Base-by-base conservation (phyloP, 53 echinoderm and acorn worm species). In the Crossaster papposus region DNA sequence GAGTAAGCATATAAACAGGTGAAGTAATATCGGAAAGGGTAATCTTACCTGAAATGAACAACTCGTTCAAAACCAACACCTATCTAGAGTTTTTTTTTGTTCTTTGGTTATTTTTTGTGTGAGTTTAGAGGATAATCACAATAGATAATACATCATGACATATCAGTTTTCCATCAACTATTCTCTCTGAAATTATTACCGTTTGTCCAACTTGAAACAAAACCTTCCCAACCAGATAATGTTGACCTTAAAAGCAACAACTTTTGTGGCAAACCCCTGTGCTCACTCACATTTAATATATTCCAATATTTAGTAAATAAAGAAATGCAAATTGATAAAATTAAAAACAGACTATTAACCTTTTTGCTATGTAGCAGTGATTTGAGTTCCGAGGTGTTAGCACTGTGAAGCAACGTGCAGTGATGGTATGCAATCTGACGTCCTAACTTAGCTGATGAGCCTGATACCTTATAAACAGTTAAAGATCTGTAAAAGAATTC, bases 321-420 rank as follows among this genome's bases (percentile, higher is more conserved):
- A 44, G 44, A 44, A 44, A 5, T 44, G 44, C 44, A 44, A 44
- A 44, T 44, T 44, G 44, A 44, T 44, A 44, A 44, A 44, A 44
- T 44, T 5, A 44, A 5, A 4, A 38, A 44, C 5, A 44, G 0
- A 1, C 9, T 1, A 44, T 76, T 81, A 5, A 96, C 96, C 91
- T 83, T 92, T 44, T 92, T 36, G 30, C 71, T 79, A 58, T 94
- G 84, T 29, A 98, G 86, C 35, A 94, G 58, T 36, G 93, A 86
- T 36, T 54, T 81, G n/a, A 98, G 91, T 55, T 28, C 72, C 23
- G 68, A 33, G 35, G 83, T 93, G 76, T 98, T 92, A 32, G 89
- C 96, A 90, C 92, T 93, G 71, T 96, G 94, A 0, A 98, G 94
- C 37, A 98, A 50, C 0, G 99, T 98, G 35, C 93, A 98, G 93